Base-by-base conservation (phyloP, 2,888 invertebrate genomes). In the Caradrina clavipalpis region DNA sequence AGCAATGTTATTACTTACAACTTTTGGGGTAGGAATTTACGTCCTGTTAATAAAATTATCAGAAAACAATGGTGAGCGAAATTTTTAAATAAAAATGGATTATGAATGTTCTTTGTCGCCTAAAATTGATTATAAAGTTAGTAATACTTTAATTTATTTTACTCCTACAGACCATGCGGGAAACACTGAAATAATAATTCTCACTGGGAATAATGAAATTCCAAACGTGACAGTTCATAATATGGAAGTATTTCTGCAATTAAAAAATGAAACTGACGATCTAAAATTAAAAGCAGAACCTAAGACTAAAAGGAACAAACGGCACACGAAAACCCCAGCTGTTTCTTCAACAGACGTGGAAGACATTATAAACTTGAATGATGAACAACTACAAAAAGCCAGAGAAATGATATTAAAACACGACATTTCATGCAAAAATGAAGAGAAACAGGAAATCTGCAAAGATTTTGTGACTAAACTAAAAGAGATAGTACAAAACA, bases 361-460 rank as follows among this genome's bases (percentile, higher is more conserved):
- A 15, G 76, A 80, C 7, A 67, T 78, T 45, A 55, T 86, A 60
- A 85, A 87, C 69, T 88, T 91, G 26, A 90, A 87, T 60, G 90
- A 91, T 21, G 82, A 87, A 47, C 84, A 92, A 57, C 78, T 90
- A 31, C 82, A 86, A 78, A 89, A 87, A 82, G 92, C 90, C 0
- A 91, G 89, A 85, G 90, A 93, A 72, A 86, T 94, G 1, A 90
- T 96, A 66, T 76, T 88, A 31, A 90, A 92, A 45, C 91, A 95
- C 69, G 85, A 93, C n/a, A 74, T 88, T 65, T 50, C 89, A 47
- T 96, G 96, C 62, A 91, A 89, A 26, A 80, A 90, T 47, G 86
- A 90, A 53, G 87, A 87, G 54, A 85, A 90, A 72, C 87, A 90
- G 78, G 85, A 90, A 67, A 82, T 91, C 45, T 96, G 96, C 62